These are phyloP conservation scores for Pararge aegeria DNA, from an alignment of 1,140 invertebrate species.

Conservation along the genomic window DNA sequence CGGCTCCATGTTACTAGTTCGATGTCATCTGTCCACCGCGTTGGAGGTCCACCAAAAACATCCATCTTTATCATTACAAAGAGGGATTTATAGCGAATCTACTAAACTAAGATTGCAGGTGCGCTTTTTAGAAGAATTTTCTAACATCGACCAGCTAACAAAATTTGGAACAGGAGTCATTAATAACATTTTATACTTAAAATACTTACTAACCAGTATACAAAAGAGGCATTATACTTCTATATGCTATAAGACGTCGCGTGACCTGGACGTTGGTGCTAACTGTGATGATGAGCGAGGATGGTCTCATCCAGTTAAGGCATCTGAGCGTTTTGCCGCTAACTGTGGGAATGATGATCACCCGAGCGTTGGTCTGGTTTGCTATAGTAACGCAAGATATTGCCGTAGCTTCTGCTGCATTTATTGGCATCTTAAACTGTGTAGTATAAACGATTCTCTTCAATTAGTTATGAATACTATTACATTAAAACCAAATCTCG, in stretches of 20 bases:
- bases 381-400: constrained; percentile 43
- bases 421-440: constrained; percentile 47
- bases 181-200: neutral
- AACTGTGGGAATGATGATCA: constrained; percentile 52
- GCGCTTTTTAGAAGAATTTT: too few species aligned
- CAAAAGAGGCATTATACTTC: constrained; percentile 44
- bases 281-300: constrained; percentile 43
- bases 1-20: too few species aligned
- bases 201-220: constrained; percentile 27
- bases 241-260: constrained; percentile 36
- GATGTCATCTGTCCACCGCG: too few species aligned
- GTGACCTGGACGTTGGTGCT: constrained; percentile 36
- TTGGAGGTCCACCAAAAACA: too few species aligned
- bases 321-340: constrained; percentile 45
- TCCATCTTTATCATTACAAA: too few species aligned
- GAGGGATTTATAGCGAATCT: too few species aligned
- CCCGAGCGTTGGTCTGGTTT: constrained; percentile 39
- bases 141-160: too few species aligned
- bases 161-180: too few species aligned
- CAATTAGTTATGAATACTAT: too few species aligned
- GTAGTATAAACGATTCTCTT: too few species aligned
- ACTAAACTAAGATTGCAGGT: too few species aligned
- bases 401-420: constrained; percentile 52
- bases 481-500: too few species aligned
- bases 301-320: constrained; percentile 40